A percentile compares a stretch with the other conserved stretches of the same genome.
phyloP scores from a whole-genome alignment of 2,113 vertebrate genomes.

The Melanerpes aurifrons region DNA sequence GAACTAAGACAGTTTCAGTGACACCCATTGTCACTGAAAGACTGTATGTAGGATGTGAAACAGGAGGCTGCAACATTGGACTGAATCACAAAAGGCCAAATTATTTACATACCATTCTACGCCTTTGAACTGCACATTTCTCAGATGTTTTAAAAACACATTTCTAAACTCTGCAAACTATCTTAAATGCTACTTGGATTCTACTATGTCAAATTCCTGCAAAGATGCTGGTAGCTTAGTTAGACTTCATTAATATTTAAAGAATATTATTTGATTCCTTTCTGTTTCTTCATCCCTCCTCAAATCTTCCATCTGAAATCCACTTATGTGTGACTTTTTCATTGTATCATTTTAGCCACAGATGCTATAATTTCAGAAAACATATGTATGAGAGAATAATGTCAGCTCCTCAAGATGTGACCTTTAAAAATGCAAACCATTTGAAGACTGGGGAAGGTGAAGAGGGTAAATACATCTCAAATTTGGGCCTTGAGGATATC shows the following conservation, averaged over 20 bases:
- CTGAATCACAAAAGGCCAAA: not conserved
- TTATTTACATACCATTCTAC: not conserved
- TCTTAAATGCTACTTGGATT: constrained; percentile 23
- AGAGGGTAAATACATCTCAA: not conserved
- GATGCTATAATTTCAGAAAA: not conserved
- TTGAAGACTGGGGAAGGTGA: not conserved
- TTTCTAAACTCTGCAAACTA: not conserved
- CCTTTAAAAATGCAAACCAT: not conserved
- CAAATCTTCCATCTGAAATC: not conserved
- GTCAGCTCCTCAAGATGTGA: not conserved
- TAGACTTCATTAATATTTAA: not conserved
- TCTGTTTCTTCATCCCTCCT: not conserved
- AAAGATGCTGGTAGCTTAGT: not conserved
- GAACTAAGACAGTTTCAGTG: not conserved
- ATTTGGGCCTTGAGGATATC: not conserved
- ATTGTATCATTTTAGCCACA: not conserved
- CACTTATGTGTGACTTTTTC: not conserved
- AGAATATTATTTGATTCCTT: not conserved
- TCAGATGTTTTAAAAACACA: not conserved
- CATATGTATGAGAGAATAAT: not conserved
- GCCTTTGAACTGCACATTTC: not conserved
- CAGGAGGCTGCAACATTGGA: not conserved
- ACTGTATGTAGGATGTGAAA: not conserved
- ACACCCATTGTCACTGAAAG: not conserved
- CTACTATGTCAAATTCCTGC: constrained; percentile 30